Conservation (phyloP, 2,113 vertebrate genomes). For the Crocuta crocuta region DNA sequence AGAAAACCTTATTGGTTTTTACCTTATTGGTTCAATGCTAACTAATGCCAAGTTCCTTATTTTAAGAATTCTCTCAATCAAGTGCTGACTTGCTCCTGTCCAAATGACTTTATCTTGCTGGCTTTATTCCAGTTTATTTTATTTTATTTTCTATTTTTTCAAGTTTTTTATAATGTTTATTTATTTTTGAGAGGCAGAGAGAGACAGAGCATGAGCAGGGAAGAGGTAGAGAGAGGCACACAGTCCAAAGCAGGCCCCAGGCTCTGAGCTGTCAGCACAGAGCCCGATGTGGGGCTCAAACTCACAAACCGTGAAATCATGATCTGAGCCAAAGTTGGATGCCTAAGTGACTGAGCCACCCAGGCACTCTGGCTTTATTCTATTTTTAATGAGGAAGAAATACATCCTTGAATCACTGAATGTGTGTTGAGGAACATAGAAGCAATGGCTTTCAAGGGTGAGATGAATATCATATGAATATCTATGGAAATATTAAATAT, state of each 20-base stretch:
- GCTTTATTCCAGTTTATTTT: background rate
- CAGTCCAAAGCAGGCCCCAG: too few species aligned
- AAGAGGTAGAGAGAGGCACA: too few species aligned
- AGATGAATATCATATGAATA: background rate
- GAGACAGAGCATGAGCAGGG: too few species aligned
- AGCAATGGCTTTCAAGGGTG: background rate
- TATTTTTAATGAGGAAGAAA: background rate
- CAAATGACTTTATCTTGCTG: constrained; percentile 18
- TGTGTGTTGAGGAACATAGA: background rate
- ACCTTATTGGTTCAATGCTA: constrained; percentile 2
- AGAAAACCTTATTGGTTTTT: background rate
- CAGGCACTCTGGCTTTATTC: background rate
- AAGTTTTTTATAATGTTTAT: too few species aligned
- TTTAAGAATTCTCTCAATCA: background rate
- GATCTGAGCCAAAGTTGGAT: too few species aligned
- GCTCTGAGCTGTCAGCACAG: too few species aligned
- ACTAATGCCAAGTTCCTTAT: constrained; percentile 6
- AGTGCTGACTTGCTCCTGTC: background rate
- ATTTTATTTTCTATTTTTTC: too few species aligned
- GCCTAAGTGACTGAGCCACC: too few species aligned
- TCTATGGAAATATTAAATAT: background rate
- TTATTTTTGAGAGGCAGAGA: too few species aligned
- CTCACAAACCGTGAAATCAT: too few species aligned
- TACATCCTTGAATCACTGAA: background rate
- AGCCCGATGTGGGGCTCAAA: too few species aligned